phyloP scores from a whole-genome alignment of 2,797 vertebrate genomes.

The Notolabrus celidotus region DNA sequence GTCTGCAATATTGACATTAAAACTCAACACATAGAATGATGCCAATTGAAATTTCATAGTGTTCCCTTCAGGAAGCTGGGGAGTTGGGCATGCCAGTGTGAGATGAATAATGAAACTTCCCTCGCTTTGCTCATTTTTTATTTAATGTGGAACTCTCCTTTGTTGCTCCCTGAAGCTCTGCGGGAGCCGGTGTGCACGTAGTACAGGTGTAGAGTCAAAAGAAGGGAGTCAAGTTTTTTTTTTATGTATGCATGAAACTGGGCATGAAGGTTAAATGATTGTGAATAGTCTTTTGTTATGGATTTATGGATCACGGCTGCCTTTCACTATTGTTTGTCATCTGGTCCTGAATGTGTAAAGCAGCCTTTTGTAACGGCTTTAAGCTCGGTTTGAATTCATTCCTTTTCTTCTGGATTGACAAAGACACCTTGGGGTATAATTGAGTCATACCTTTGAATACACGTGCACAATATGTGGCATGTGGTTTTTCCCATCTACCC shows the following conservation, averaged over 20 bases:
- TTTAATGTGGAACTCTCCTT: constrained; percentile 85
- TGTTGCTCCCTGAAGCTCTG: constrained; percentile 79
- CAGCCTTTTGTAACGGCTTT: constrained; percentile 34
- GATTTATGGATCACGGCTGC: constrained; percentile 58
- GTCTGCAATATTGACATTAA: constrained; percentile 88
- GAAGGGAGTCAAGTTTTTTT: constrained; percentile 60
- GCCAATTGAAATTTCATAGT: constrained; percentile 89
- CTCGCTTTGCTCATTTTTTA: constrained; percentile 84
- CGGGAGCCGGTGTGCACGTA: constrained; percentile 63
- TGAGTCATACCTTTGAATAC: constrained; percentile 25
- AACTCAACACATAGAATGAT: constrained; percentile 88
- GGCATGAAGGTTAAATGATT: constrained; percentile 78
- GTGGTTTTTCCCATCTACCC: neutral
- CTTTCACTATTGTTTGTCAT: constrained; percentile 58
- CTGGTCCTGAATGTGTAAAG: constrained; percentile 40
- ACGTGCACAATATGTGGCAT: constrained; percentile 2
- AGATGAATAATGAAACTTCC: constrained; percentile 87
- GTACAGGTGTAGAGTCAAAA: constrained; percentile 75
- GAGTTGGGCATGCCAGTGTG: constrained; percentile 83
- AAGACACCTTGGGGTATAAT: constrained; percentile 37
- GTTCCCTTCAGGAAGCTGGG: constrained; percentile 83
- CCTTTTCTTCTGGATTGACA: constrained; percentile 27
- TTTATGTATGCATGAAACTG: constrained; percentile 62
- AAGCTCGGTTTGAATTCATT: neutral
- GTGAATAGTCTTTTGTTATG: constrained; percentile 63